Percentiles rank a stretch among this genome's conserved stretches.
phyloP scores from a whole-genome alignment of 2,888 invertebrate species.

The Bruchidius siliquastri region DNA sequence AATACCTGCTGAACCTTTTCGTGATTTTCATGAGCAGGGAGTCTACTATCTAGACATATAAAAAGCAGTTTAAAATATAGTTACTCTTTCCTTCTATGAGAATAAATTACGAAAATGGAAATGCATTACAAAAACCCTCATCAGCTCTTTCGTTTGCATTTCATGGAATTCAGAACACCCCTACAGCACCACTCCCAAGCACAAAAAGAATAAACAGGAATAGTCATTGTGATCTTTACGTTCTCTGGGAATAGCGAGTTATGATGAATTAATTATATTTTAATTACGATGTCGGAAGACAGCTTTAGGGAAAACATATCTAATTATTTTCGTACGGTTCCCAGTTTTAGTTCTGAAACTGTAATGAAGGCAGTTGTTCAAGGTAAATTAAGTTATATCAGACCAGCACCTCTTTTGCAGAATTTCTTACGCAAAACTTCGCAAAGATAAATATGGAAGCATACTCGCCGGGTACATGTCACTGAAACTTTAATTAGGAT shows the following conservation, averaged over 20 bases:
- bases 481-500: background rate
- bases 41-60: too few species aligned
- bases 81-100: too few species aligned
- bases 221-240: background rate
- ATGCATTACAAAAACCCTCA: too few species aligned
- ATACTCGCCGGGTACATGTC: background rate
- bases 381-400: background rate
- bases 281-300: background rate
- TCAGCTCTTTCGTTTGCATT: too few species aligned
- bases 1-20: too few species aligned
- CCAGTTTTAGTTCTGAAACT: background rate
- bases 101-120: too few species aligned
- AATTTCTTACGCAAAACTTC: background rate
- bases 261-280: background rate
- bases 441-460: background rate
- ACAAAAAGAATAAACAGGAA: background rate
- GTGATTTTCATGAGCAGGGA: too few species aligned
- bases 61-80: too few species aligned
- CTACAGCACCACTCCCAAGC: background rate
- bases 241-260: background rate
- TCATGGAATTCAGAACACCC: too few species aligned
- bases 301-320: background rate
- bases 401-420: background rate
- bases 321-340: background rate
- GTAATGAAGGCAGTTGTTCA: background rate